A percentile compares a stretch with the other conserved stretches of the same genome.
Conservation (phyloP, 2,113 vertebrate genomes). For the Pituophis catenifer region DNA sequence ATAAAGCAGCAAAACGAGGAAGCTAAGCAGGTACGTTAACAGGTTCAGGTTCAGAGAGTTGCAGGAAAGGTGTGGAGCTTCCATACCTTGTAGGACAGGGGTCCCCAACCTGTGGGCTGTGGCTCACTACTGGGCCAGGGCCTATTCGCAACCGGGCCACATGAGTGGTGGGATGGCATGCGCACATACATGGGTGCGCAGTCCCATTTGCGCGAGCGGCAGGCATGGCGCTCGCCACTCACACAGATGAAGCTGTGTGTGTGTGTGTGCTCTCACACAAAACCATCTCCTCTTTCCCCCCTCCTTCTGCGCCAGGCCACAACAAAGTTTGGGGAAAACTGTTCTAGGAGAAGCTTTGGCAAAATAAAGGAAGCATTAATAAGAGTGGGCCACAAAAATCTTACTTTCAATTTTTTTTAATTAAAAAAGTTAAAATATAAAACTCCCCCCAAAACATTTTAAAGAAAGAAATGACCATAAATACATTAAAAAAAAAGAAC, state of each 20-base stretch:
- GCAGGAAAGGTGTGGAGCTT: not conserved
- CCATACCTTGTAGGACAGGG: too few species aligned
- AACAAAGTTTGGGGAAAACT: not conserved
- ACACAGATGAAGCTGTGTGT: not conserved
- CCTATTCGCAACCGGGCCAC: not conserved
- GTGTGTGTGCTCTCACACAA: not conserved
- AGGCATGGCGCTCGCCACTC: not conserved
- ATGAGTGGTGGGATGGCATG: not conserved
- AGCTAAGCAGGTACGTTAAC: not conserved
- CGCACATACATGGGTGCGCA: accelerated
- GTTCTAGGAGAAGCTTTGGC: not conserved
- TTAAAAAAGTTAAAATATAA: not conserved
- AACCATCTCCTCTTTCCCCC: not conserved
- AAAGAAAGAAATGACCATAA: not conserved
- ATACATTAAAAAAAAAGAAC: not conserved
- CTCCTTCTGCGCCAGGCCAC: not conserved
- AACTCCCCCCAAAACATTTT: not conserved
- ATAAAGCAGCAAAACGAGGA: not conserved
- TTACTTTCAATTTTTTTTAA: not conserved
- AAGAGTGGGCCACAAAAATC: not conserved
- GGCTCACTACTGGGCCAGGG: not conserved
- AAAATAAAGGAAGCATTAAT: not conserved
- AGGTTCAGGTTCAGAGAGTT: not conserved
- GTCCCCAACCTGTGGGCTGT: too few species aligned
- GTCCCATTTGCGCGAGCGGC: not conserved